Base-by-base conservation (phyloP, 2,888 invertebrate species). In the Stenoptilia bipunctidactyla region DNA sequence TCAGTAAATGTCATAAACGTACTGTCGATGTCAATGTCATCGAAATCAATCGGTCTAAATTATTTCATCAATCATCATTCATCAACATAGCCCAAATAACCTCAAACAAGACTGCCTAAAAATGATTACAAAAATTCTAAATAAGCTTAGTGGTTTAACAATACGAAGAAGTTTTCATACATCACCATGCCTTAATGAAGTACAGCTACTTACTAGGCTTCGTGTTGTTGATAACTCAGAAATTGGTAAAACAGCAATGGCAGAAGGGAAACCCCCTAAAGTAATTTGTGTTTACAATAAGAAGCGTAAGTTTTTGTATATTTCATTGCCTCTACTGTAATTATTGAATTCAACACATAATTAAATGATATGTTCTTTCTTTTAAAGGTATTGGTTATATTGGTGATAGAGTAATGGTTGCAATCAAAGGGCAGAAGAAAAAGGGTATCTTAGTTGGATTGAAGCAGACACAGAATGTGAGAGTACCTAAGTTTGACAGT, bases 171-270 rank as follows among this genome's bases (percentile, higher is more conserved):
- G 69, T 3, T 72, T 92, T 41, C 90, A 90, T 56, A 88, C 89
- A 8, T 86, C 90, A 0, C 51, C 85, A 3, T 61, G 72, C 40
- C 70, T 85, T 48, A 86, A 75, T 58, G 90, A 93, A 74, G 91
- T 94, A 37, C 87, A 89, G 33, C 89, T 91, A 61, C 58, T 94
- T 49, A 88, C 93, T 1, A 85, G 95, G 37, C 77, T 98, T 12
- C 85, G 96, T 56, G 96, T 98, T 4, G 98, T 99, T 1, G 99
- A 99, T 72, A 99, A 99, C 73, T 97, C 97, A 40, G 91, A 92
- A 51, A 89, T 99, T 44, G 99, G 98, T 27, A 96, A 94, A 67
- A 88, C 92, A 63, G 97, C 98, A 1, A 96, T 96, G 92, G 89
- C 92, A 1, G 94, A 96, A 64, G 98, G 98, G 36, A 94, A 92